These are phyloP conservation scores for Eupithecia inturbata DNA, from an alignment of 2,888 invertebrate genomes.

Conservation along the genomic window DNA sequence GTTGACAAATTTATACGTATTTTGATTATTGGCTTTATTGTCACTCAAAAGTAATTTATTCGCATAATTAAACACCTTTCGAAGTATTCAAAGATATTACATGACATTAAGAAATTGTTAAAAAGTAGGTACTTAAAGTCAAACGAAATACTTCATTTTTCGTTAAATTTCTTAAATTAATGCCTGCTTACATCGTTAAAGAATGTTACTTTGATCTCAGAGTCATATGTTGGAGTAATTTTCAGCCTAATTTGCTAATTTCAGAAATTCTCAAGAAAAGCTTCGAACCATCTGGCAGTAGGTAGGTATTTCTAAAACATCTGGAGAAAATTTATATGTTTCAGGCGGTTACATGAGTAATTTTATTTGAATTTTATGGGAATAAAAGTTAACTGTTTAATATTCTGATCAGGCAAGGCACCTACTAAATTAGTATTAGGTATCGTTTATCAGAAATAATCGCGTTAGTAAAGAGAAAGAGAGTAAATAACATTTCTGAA, in stretches of 20 bases:
- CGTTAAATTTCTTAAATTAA: not conserved
- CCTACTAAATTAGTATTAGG: conserved; percentile 34
- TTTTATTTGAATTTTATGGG: conserved; percentile 4
- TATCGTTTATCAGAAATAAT: conserved; percentile 40
- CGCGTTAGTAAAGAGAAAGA: conserved; percentile 32
- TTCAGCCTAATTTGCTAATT: not conserved
- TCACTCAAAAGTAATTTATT: not conserved
- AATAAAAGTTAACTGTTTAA: conserved; percentile 6
- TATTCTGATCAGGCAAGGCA: conserved; percentile 13
- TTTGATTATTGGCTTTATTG: no score
- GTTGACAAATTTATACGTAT: no score
- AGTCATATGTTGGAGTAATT: not conserved
- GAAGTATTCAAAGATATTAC: not conserved
- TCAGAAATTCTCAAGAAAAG: not conserved
- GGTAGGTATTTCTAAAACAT: conserved; percentile 3
- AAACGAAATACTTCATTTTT: not conserved
- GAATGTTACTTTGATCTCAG: not conserved
- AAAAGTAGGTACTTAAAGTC: not conserved
- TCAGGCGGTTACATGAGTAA: not conserved
- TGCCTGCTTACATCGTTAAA: not conserved
- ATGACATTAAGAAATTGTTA: not conserved
- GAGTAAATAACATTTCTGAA: conserved; percentile 35
- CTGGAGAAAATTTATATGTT: conserved; percentile 1
- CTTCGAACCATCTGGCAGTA: not conserved
- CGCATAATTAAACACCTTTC: not conserved